phyloP scores from a whole-genome alignment of 2,113 vertebrate species.

The Heptranchias perlo region DNA sequence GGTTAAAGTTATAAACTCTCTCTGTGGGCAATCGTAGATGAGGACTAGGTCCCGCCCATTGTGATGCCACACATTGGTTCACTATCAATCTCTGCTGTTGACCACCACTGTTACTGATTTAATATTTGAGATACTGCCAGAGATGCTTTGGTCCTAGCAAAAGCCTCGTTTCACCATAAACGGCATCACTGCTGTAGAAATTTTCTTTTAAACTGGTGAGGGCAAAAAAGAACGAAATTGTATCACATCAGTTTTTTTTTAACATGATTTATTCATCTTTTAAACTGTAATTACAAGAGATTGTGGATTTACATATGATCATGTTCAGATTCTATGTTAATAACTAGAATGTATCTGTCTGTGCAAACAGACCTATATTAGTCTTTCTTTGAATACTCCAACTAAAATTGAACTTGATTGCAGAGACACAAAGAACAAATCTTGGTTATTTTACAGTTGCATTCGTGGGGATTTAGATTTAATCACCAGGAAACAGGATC shows the following conservation, averaged over 20 bases:
- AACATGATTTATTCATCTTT: slow-evolving; percentile 28
- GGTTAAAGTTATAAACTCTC: background rate
- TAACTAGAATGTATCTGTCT: slow-evolving; percentile 6
- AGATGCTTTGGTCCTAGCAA: background rate
- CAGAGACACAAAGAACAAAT: slow-evolving; percentile 18
- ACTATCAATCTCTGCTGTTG: background rate
- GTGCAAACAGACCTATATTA: slow-evolving; percentile 11
- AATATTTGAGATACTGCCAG: background rate
- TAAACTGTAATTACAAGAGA: slow-evolving; percentile 22
- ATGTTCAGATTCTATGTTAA: slow-evolving; percentile 21
- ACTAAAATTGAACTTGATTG: slow-evolving; percentile 24
- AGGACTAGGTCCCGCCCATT: background rate
- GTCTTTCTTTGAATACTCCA: slow-evolving; percentile 17
- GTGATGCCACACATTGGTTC: background rate
- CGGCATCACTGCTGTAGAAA: background rate
- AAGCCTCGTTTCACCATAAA: background rate
- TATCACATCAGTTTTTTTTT: background rate
- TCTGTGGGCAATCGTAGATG: background rate
- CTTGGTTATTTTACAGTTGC: slow-evolving; percentile 23
- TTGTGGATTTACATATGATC: slow-evolving; percentile 32
- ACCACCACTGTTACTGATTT: background rate
- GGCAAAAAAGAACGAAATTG: background rate
- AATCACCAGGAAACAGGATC: slow-evolving; percentile 1
- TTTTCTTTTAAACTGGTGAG: background rate
- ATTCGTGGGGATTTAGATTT: slow-evolving; percentile 29